Base-by-base conservation (phyloP, 35 echinoderm and acorn worm genomes). In the Amphiura filiformis region DNA sequence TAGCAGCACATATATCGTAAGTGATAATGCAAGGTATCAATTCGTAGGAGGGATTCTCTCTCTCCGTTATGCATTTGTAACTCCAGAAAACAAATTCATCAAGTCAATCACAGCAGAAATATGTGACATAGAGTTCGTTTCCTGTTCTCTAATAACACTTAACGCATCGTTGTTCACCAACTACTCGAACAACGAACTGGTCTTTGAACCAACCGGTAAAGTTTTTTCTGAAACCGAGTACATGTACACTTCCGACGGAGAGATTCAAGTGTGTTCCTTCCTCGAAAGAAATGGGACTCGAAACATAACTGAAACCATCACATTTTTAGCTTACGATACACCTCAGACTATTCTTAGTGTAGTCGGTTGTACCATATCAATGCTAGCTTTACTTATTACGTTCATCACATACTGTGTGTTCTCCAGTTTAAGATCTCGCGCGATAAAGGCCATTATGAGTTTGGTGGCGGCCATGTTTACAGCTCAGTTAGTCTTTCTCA, bases 381-480 rank as follows among this genome's bases (percentile, higher is more conserved):
- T 88, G 37, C 65, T 88, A 39, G 86, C 86, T 13, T 41, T 93
- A 11, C 17, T 93, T 4, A 4, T 88, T 0, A 93, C 91, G 34
- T 89, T 93, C 65, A 9, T 93, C 15, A 93, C 86, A 7, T 93
- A 88, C 79, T 78, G 86, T 79, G 57, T 83, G 38, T 84, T 93
- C 37, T 40, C 79, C 37, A 34, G 32, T 32, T 80, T 93, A 31
- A 40, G 91, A 23, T 88, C 87, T 32, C 38, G 88, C 32, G 86
- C 91, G 32, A 86, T 86, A 14, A 44, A 44, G 14, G 86, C 83
- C 0, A 84, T 80, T 4, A 93, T 93, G 91, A 82, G 89, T 39
- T 89, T 93, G 36, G 42, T 89, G 31, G 80, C 82, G 0, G 65
- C 86, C 14, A 42, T 93, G 30, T 88, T 93, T 52, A 39, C 65